Percentiles rank a stretch among this genome's conserved stretches.
These are phyloP conservation scores for Diarsia mendica DNA, from an alignment of 2,888 invertebrate genomes.

Conservation along the genomic window DNA sequence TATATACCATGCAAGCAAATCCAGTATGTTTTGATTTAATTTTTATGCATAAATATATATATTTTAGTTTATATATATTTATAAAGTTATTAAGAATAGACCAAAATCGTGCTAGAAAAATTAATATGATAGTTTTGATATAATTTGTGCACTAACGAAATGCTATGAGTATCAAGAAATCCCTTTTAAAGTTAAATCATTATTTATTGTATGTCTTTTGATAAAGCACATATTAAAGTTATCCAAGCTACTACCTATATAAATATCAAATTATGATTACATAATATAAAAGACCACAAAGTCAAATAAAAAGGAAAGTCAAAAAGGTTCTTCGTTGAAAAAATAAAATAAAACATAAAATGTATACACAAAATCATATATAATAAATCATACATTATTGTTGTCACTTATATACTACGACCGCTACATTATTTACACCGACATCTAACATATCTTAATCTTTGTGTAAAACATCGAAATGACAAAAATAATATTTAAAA, in stretches of 20 bases:
- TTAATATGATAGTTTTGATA: slow-evolving; percentile 5
- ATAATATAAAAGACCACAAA: neutral
- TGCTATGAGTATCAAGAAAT: neutral
- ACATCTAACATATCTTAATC: slow-evolving; percentile 67
- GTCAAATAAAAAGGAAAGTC: neutral
- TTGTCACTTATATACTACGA: slow-evolving; percentile 65
- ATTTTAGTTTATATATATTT: slow-evolving; percentile 6
- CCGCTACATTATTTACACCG: slow-evolving; percentile 67
- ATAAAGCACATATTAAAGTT: slow-evolving; percentile 17
- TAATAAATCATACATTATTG: slow-evolving; percentile 70
- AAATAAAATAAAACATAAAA: slow-evolving; percentile 66
- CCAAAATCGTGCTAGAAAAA: slow-evolving; percentile 7
- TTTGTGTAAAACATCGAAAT: slow-evolving; percentile 62
- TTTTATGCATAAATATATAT: neutral
- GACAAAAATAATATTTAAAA: slow-evolving; percentile 51
- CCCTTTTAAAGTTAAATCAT: neutral
- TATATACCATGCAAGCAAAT: slow-evolving; percentile 4
- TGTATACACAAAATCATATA: slow-evolving; percentile 71
- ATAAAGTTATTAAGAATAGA: slow-evolving; percentile 6
- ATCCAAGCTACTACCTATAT: slow-evolving; percentile 24
- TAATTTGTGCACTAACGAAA: slow-evolving; percentile 31
- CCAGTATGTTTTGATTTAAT: neutral
- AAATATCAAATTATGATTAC: neutral
- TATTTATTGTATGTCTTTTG: slow-evolving; percentile 26
- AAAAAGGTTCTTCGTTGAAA: slow-evolving; percentile 19